These are phyloP conservation scores for Parelbella ahira DNA, from an alignment of 2,888 invertebrate species.

Conservation along the genomic window DNA sequence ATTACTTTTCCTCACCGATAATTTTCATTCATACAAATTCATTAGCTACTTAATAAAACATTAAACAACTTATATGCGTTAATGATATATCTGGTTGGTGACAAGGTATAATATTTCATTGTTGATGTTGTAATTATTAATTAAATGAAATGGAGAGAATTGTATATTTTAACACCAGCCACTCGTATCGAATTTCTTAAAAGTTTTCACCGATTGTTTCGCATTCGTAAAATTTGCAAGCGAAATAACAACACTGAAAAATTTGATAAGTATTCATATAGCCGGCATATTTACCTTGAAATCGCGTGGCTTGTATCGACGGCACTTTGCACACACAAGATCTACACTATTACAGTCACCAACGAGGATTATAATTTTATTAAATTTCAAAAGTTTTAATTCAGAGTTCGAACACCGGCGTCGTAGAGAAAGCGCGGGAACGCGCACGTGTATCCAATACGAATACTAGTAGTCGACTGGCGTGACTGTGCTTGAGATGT, in stretches of 20 bases:
- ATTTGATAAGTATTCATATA: conserved; percentile 13
- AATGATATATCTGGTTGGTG: too few relatives aligned
- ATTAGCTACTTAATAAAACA: too few relatives aligned
- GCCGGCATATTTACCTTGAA: conserved; percentile 34
- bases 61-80: too few relatives aligned
- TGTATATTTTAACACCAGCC: too few relatives aligned
- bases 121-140: too few relatives aligned
- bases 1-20: too few relatives aligned
- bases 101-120: too few relatives aligned
- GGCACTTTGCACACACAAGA: conserved; percentile 22
- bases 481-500: conserved; percentile 5
- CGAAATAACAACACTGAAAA: conserved; percentile 8
- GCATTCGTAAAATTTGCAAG: conserved; percentile 3
- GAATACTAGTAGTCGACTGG: conserved; percentile 33
- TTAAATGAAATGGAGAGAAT: too few relatives aligned
- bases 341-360: conserved; percentile 12
- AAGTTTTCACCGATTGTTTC: too few relatives aligned
- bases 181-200: too few relatives aligned
- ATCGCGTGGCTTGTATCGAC: conserved; percentile 24
- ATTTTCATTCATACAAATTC: too few relatives aligned
- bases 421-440: conserved; percentile 12
- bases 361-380: neutral
- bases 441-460: conserved; percentile 29
- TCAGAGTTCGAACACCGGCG: conserved; percentile 30
- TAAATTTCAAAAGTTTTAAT: conserved; percentile 28